Evolutionary conservation across 1,140 invertebrate genomes (phyloP), one percentile per base, ranked within the genome.

Genomic region (Armadillidium nasatum): DNA sequence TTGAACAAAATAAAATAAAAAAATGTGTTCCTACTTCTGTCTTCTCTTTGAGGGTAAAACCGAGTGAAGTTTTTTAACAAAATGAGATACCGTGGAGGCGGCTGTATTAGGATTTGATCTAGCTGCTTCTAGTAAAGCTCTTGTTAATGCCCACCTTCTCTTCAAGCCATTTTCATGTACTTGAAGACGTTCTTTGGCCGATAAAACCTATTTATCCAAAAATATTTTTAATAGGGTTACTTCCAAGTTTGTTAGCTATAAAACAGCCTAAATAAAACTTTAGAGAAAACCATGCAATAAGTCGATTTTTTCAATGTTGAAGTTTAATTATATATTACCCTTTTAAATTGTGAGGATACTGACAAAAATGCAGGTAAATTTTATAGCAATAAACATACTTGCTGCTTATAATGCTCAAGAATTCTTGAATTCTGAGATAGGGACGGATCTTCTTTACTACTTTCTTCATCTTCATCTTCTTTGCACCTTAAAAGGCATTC

Each of bases 71-170:
- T 60, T 60, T 19, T 60, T 60, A 15, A 60, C 50, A 60, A 68
- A 75, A n/a, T 68, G 54, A 7, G 23, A 60, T 6, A 75, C 10
- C 0, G 73, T 43, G 43, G 73, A 43, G 33, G 73, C 73, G 6
- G 73, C 69, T 23, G 68, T 44, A n/a, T 44, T 6, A 4, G 50
- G 50, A 67, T 54, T 66, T 19, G 19, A 19, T 43, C 73, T 46
- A n/a, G 73, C 33, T 7, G 73, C 73, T 44, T 68, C 69, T 15
- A 75, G 43, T 15, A 75, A 54, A 4, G 73, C 73, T n/a, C 11
- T 33, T 22, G 73, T 75, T 13, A 43, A n/a, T 44, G 50, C 73
- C 22, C 50, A 60, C 7, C 50, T 13, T 19, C 50, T 60, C 50
- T 60, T 60, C 50, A 60, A 60, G 19, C 50, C 50, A 60, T 19